A percentile compares a stretch with the other conserved stretches of the same genome.
These are phyloP conservation scores for Stenotaenia linearis DNA, from an alignment of 2,888 invertebrate species.

Conservation along the genomic window DNA sequence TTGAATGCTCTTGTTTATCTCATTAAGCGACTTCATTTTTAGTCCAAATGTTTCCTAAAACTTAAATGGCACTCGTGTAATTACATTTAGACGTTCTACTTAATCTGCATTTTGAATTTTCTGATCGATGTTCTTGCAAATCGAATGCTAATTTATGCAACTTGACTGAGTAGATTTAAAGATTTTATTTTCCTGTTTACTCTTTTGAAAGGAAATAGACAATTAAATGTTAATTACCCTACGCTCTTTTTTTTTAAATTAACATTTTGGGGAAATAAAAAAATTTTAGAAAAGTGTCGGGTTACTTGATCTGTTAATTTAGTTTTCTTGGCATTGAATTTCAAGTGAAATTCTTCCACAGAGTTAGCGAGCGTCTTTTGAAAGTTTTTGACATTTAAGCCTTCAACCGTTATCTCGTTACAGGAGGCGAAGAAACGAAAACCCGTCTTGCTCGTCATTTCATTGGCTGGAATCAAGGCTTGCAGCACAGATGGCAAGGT, in stretches of 20 bases:
- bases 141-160: background rate
- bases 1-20: background rate
- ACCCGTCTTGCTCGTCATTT: constrained; percentile 66
- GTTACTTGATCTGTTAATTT: background rate
- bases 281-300: background rate
- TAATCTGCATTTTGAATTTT: constrained; percentile 5
- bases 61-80: background rate
- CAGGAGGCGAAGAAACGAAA: constrained; percentile 55
- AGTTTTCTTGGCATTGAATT: background rate
- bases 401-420: constrained; percentile 34
- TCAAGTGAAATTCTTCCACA: too few species aligned
- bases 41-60: background rate
- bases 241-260: background rate
- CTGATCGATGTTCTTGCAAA: background rate
- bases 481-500: constrained; percentile 79
- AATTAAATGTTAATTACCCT: too few species aligned
- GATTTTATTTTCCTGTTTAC: background rate
- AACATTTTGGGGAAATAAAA: background rate
- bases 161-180: background rate
- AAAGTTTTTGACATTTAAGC: constrained; percentile 19
- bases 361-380: background rate
- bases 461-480: constrained; percentile 72
- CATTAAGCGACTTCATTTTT: background rate
- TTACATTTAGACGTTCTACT: background rate
- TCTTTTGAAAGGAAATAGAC: too few species aligned